Base-by-base conservation (phyloP, 2,888 invertebrate species). In the Digitonthophagus gazella region DNA sequence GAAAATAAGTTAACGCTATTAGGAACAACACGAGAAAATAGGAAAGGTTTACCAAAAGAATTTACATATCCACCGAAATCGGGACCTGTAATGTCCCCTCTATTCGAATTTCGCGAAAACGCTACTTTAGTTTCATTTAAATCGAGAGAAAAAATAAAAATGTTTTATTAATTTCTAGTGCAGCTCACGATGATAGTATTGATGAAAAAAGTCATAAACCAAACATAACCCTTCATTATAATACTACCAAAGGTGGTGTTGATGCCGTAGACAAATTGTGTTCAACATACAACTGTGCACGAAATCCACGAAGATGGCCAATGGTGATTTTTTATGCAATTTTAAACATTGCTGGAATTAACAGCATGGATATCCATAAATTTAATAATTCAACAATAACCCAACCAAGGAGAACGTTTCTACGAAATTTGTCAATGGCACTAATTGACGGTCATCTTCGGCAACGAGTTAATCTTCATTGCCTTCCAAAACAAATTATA, bases 321-420 rank as follows among this genome's bases (percentile, higher is more conserved):
- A 69, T 69, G 64, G 70, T 65, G 11, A 58, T 70, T 20, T 70
- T 70, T n/a, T n/a, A n/a, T n/a, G n/a, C n/a, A n/a, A n/a, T n/a
- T n/a, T n/a, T n/a, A n/a, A n/a, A n/a, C n/a, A 56, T 56, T 15
- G 56, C 56, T 19, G 70, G 64, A 5, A 65, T 70, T 11, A 70
- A 70, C 19, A 54, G 54, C 15, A 15, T 15, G 15, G 58, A 67
- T n/a, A 28, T 69, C 16, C 19, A 16, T 22, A 2, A 22, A n/a
- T 15, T 15, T 8, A 58, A 65, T 19, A 68, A 68, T 66, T 11
- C 18, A 5, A 11, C 15, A n/a, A n/a, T n/a, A n/a, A n/a, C n/a
- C n/a, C n/a, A n/a, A n/a, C n/a, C n/a, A n/a, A n/a, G n/a, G n/a
- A n/a, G n/a, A n/a, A n/a, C n/a, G n/a, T n/a, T n/a, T n/a, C n/a